These are phyloP conservation scores for Grammomys surdaster DNA, from an alignment of 2,113 vertebrate genomes.

Conservation along the genomic window DNA sequence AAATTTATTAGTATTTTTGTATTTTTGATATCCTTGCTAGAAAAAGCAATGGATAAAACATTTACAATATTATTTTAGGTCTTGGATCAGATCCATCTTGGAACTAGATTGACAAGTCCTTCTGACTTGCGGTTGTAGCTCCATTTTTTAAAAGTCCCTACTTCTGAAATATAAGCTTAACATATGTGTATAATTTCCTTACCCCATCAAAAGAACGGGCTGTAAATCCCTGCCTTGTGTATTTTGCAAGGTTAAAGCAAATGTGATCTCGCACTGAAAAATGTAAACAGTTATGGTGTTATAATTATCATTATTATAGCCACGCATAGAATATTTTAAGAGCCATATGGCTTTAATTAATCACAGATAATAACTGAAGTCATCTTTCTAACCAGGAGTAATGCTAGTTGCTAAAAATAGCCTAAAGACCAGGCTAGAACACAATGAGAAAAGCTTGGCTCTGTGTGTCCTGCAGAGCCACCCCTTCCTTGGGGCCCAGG, in stretches of 20 bases:
- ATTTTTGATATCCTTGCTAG: not conserved
- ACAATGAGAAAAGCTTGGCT: not conserved
- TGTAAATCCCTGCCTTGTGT: not conserved
- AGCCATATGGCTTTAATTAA: slow-evolving; percentile 67
- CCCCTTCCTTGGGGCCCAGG: not conserved
- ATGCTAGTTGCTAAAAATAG: slow-evolving; percentile 35
- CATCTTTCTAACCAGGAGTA: slow-evolving; percentile 37
- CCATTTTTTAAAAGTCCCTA: not conserved
- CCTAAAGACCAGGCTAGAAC: not conserved
- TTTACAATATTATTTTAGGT: not conserved
- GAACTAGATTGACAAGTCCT: not conserved
- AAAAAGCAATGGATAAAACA: not conserved
- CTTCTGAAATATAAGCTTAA: not conserved
- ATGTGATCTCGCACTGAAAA: slow-evolving; percentile 28
- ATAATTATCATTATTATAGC: slow-evolving; percentile 27
- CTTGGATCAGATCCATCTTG: not conserved
- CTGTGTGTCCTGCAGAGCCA: not conserved
- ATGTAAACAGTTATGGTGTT: slow-evolving; percentile 37
- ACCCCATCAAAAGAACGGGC: not conserved
- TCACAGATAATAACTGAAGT: slow-evolving; percentile 57
- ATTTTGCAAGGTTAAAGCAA: slow-evolving; percentile 26
- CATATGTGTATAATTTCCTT: not conserved
- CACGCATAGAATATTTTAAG: slow-evolving; percentile 54
- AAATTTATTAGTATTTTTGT: not conserved
- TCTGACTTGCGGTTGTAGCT: not conserved